These are phyloP conservation scores for Harpalus rubripes DNA, from an alignment of 2,888 invertebrate genomes.

Conservation along the genomic window DNA sequence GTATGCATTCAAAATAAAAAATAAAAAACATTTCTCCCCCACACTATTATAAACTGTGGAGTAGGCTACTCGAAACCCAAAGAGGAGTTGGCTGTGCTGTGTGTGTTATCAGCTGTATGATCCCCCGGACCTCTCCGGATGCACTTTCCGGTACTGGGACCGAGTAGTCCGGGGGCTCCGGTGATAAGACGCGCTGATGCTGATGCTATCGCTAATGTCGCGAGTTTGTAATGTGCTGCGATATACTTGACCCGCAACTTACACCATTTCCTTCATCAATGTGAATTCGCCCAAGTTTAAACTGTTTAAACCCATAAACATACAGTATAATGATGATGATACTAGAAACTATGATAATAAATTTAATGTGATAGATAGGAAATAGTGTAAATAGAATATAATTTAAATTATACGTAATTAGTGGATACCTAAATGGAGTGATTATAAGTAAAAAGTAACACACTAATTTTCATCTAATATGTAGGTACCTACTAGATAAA, in stretches of 20 bases:
- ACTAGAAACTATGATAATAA: background rate
- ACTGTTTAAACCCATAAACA: background rate
- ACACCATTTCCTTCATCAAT: constrained; percentile 25
- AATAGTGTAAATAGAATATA: no score
- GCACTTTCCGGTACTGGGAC: constrained; percentile 51
- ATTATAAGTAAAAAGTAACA: background rate
- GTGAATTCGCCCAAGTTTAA: constrained; percentile 1
- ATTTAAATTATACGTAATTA: no score
- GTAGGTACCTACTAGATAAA: no score
- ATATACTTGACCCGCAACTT: constrained; percentile 49
- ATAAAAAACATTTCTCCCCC: background rate
- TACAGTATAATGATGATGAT: background rate
- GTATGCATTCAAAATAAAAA: no score
- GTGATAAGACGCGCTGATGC: constrained; percentile 54
- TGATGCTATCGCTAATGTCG: constrained; percentile 55
- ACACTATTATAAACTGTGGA: background rate
- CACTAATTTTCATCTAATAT: background rate
- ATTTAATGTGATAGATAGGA: background rate
- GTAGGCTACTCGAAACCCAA: background rate
- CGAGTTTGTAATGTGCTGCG: constrained; percentile 38
- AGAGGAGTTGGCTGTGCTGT: constrained; percentile 12
- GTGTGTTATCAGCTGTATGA: constrained; percentile 17
- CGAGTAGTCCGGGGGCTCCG: background rate
- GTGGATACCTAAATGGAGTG: no score
- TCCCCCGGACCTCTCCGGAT: constrained; percentile 52